Evolutionary conservation across 2,113 vertebrate species (phyloP), one percentile per base, ranked within the genome.

Genomic region (Haemorhous mexicanus): DNA sequence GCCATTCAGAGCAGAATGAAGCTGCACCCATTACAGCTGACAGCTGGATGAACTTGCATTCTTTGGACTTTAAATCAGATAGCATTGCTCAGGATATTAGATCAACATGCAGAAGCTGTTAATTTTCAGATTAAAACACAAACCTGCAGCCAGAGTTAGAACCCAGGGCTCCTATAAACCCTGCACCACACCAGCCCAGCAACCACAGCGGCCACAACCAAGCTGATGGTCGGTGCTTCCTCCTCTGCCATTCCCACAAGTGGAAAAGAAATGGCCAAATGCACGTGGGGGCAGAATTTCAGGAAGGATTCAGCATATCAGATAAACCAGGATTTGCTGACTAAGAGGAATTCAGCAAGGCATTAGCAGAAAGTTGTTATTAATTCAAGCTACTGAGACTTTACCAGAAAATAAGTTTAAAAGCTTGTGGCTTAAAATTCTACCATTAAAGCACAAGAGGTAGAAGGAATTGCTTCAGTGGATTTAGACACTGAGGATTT

Each of bases 381-480:
- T 96, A 91, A 92, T 90, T 92, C 78, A 67, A 53, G 81, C 64
- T 85, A 79, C 73, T 16, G 12, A 76, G 87, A 92, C 79, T 95
- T 82, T 84, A 94, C 86, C 84, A 89, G 92, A 78, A 88, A 95
- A 89, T 80, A 84, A 95, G 75, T 85, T 94, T 84, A 92, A 80
- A 93, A 93, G 85, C 66, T 70, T 67, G 72, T 66, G 63, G 85
- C 70, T 91, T 95, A 85, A 90, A 90, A 89, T 70, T 69, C 76
- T 13, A 44, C 56, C 88, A 69, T 43, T 87, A 83, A 76, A 89
- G 61, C 6, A 16, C 30, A 61, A 61, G 49, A 88, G 76, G 37
- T 8, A 64, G 77, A 93, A 94, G 41, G 93, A 89, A 84, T n/a
- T 44, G 44, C 74, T 70, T 85, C 52, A 24, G 69, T 8, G 4